A percentile compares a stretch with the other conserved stretches of the same genome.
phyloP scores from a whole-genome alignment of 2,888 invertebrate species.

The Pammene fasciana region DNA sequence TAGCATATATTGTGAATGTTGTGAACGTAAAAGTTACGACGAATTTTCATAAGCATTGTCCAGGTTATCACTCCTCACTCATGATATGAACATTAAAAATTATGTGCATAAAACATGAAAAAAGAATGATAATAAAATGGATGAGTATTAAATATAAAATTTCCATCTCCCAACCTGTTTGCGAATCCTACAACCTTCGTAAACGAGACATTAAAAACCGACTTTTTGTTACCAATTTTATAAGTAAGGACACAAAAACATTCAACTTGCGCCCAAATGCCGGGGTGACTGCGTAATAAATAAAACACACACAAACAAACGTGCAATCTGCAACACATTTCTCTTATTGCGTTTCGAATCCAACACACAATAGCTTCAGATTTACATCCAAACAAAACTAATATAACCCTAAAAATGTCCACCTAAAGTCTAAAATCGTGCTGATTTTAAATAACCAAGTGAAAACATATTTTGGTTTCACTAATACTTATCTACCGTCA shows the following conservation, averaged over 20 bases:
- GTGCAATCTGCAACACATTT: slow-evolving; percentile 41
- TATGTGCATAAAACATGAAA: background rate
- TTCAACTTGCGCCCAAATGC: slow-evolving; percentile 20
- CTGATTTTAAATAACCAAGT: slow-evolving; percentile 10
- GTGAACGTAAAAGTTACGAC: too few species aligned
- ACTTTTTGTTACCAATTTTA: slow-evolving; percentile 24
- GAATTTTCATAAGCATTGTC: too few species aligned
- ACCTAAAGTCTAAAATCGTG: slow-evolving; percentile 14
- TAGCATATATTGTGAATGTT: too few species aligned
- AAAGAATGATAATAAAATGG: background rate
- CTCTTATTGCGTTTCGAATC: slow-evolving; percentile 42
- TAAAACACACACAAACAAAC: slow-evolving; percentile 36
- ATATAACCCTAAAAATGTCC: background rate
- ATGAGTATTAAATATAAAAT: background rate
- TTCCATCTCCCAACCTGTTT: slow-evolving; percentile 4
- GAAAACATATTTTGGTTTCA: slow-evolving; percentile 17
- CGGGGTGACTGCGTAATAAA: slow-evolving; percentile 37
- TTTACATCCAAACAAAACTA: background rate
- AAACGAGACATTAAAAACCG: slow-evolving; percentile 6
- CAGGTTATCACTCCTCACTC: background rate
- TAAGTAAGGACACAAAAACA: slow-evolving; percentile 15
- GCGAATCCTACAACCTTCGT: background rate
- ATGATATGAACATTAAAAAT: background rate
- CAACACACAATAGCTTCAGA: slow-evolving; percentile 29
- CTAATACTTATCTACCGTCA: slow-evolving; percentile 18